Conservation (phyloP, 2,797 vertebrate species). For the Aulostomus chinensis region DNA sequence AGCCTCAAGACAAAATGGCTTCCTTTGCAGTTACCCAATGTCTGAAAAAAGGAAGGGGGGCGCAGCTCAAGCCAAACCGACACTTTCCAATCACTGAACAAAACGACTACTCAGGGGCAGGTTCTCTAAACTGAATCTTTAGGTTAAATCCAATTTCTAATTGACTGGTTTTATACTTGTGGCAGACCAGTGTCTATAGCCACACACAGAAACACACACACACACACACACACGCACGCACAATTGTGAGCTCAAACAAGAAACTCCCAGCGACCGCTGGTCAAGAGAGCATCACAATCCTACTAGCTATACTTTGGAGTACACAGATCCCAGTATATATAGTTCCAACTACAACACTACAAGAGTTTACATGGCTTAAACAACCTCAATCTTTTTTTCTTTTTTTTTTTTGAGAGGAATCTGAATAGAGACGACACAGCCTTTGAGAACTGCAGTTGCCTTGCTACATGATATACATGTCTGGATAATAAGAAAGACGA, state of each 20-base stretch:
- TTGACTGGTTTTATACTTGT: conserved; percentile 46
- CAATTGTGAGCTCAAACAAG: conserved; percentile 56
- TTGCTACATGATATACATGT: conserved; percentile 70
- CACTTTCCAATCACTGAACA: conserved; percentile 49
- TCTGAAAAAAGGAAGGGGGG: conserved; percentile 23
- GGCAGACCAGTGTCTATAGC: conserved; percentile 55
- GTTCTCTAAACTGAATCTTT: conserved; percentile 43
- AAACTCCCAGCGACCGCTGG: conserved; percentile 50
- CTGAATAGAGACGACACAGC: conserved; percentile 67
- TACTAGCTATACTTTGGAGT: conserved; percentile 65
- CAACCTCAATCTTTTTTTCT: conserved; percentile 42
- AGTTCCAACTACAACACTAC: conserved; percentile 64
- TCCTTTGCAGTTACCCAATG: conserved; percentile 34
- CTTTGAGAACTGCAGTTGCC: conserved; percentile 73
- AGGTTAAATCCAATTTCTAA: conserved; percentile 49
- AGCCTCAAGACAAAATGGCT: conserved; percentile 58
- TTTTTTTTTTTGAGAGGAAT: conserved; percentile 60
- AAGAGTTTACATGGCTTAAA: conserved; percentile 59
- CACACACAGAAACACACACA: conserved; percentile 60
- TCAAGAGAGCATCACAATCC: conserved; percentile 55
- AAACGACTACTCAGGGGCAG: conserved; percentile 24
- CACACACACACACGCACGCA: conserved; percentile 40
- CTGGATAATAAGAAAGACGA: conserved; percentile 59
- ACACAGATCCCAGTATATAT: conserved; percentile 59
- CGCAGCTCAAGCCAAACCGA: conserved; percentile 36